Conservation (phyloP, 2,888 invertebrate genomes). For the Seladonia tumulorum region DNA sequence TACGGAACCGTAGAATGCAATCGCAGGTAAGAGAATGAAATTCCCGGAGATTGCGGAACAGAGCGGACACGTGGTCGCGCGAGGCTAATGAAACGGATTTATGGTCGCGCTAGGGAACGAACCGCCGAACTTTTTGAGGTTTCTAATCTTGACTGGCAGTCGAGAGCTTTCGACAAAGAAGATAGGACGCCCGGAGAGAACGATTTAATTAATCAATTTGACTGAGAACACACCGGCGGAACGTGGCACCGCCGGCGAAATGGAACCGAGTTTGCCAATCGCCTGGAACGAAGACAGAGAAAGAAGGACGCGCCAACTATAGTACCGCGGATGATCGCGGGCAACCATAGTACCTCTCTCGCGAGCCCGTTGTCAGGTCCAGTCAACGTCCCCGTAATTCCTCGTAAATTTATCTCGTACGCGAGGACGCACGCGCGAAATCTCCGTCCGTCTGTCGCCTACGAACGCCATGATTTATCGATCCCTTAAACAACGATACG, state of each 20-base stretch:
- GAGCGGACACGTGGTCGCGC: constrained; percentile 10
- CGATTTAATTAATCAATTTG: constrained; percentile 25
- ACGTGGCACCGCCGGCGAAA: neutral
- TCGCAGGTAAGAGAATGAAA: constrained; percentile 26
- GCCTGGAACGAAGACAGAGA: neutral
- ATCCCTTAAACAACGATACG: constrained; percentile 52
- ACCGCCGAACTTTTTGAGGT: constrained; percentile 7
- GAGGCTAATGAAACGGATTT: constrained; percentile 37
- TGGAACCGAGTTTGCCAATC: neutral
- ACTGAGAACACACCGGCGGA: neutral
- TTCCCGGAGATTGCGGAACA: constrained; percentile 29
- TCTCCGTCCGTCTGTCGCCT: constrained; percentile 45
- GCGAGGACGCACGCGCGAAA: constrained; percentile 41
- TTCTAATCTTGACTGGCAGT: constrained; percentile 36
- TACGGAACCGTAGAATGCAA: constrained; percentile 6
- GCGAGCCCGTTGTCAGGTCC: neutral
- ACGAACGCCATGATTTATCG: constrained; percentile 49
- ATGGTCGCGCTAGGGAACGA: constrained; percentile 13
- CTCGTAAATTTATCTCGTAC: constrained; percentile 51
- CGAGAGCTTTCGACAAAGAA: constrained; percentile 6
- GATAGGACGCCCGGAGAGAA: neutral
- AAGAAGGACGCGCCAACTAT: neutral
- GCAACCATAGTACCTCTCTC: neutral
- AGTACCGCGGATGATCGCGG: neutral
- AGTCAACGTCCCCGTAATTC: constrained; percentile 15